A percentile compares a stretch with the other conserved stretches of the same genome.
Evolutionary conservation across 2,797 vertebrate species (phyloP).

Genomic region (Melanotaenia boesemani): DNA sequence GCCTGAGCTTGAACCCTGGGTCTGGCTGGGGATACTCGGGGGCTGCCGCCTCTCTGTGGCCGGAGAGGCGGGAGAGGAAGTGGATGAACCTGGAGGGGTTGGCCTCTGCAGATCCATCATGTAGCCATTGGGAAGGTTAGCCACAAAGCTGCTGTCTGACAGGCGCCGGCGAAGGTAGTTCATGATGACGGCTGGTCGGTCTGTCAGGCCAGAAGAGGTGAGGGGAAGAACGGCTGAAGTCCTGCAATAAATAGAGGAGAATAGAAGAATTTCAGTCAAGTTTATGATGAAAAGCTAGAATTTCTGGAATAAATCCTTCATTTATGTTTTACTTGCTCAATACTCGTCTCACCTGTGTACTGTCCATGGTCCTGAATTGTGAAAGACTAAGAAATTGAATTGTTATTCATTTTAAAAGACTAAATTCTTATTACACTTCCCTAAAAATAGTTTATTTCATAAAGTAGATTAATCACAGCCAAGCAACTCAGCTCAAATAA

Average conservation of each 20-base stretch:
- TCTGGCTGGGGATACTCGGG: conserved; percentile 76
- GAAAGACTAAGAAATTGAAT: background rate
- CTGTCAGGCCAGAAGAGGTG: conserved; percentile 59
- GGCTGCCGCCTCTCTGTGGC: conserved; percentile 89
- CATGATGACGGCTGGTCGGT: conserved; percentile 81
- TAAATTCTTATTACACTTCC: background rate
- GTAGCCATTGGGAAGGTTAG: conserved; percentile 96
- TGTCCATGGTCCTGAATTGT: background rate
- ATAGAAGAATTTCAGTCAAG: background rate
- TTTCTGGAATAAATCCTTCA: background rate
- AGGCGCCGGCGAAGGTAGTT: conserved; percentile 97
- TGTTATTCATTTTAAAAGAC: background rate
- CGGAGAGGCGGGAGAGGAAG: conserved; percentile 89
- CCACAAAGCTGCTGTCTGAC: conserved; percentile 97
- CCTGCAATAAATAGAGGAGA: conserved; percentile 21
- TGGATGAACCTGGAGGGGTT: conserved; percentile 85
- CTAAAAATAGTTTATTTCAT: background rate
- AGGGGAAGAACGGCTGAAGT: conserved; percentile 35
- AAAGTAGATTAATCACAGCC: too few relatives aligned
- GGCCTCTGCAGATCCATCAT: conserved; percentile 96
- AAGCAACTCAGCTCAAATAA: too few relatives aligned
- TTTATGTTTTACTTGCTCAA: too few relatives aligned
- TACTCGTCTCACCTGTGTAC: background rate
- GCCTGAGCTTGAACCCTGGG: conserved; percentile 50
- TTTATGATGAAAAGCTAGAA: too few relatives aligned